These are phyloP conservation scores for Syndactyla subalaris DNA, from an alignment of 2,797 vertebrate species.

Conservation along the genomic window DNA sequence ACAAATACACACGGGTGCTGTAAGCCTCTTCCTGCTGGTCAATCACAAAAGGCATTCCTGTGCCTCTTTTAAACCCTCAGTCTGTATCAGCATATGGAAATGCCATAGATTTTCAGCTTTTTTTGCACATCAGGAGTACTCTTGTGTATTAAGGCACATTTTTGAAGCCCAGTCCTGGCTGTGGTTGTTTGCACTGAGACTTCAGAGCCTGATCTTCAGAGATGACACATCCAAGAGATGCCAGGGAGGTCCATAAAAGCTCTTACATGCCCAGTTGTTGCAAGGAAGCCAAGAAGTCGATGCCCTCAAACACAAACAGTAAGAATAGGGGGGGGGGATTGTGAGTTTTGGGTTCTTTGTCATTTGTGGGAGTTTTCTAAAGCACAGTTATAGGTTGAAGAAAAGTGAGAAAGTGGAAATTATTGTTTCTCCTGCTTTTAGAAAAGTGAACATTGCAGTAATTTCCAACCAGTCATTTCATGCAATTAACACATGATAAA, in stretches of 20 bases:
- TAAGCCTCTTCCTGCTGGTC: background rate
- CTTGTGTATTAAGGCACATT: background rate
- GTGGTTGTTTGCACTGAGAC: background rate
- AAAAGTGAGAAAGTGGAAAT: background rate
- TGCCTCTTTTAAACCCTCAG: background rate
- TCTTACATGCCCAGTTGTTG: background rate
- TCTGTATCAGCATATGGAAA: background rate
- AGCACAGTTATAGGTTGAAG: background rate
- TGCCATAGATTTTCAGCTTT: background rate
- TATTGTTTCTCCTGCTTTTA: background rate
- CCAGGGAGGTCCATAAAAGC: background rate
- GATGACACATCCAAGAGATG: background rate
- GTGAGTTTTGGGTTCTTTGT: background rate
- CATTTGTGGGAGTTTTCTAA: background rate
- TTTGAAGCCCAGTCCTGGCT: background rate
- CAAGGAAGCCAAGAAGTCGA: background rate
- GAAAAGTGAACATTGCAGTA: background rate
- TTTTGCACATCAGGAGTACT: background rate
- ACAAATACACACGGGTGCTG: background rate
- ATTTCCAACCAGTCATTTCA: slow-evolving; percentile 3
- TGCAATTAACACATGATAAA: slow-evolving; percentile 8
- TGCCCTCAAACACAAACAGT: background rate
- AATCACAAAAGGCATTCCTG: background rate
- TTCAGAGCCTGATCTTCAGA: background rate
- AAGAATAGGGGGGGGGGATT: accelerated